These are phyloP conservation scores for Empidonax traillii DNA, from an alignment of 2,113 vertebrate species.

Conservation along the genomic window DNA sequence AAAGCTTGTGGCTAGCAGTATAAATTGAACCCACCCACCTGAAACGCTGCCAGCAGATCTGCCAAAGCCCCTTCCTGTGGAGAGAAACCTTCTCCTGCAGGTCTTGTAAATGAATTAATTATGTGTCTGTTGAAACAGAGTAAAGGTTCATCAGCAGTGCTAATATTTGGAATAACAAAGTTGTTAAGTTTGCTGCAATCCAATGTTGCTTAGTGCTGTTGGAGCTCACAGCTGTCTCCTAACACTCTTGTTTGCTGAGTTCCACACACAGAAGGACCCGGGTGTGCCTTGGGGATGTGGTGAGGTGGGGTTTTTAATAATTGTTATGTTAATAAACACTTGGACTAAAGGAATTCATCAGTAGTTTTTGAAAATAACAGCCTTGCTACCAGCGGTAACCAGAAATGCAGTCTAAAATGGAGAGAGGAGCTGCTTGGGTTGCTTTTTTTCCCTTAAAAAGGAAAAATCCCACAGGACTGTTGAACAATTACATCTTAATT, in stretches of 20 bases:
- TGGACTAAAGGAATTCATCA: neutral
- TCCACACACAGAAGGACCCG: neutral
- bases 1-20: neutral
- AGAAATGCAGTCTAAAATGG: neutral
- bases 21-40: constrained; percentile 27
- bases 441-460: neutral
- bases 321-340: constrained; percentile 40
- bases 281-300: neutral
- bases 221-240: neutral
- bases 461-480: neutral
- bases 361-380: constrained; percentile 15
- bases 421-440: neutral
- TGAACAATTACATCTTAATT: constrained; percentile 44
- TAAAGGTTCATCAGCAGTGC: constrained; percentile 14
- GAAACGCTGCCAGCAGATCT: constrained; percentile 33
- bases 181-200: constrained; percentile 37
- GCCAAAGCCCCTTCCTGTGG: neutral
- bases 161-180: constrained; percentile 41
- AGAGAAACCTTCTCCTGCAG: constrained; percentile 33
- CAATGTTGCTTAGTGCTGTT: neutral
- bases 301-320: neutral
- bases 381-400: neutral
- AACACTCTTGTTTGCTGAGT: neutral
- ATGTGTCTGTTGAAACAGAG: constrained; percentile 19
- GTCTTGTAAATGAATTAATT: constrained; percentile 50